A percentile compares a stretch with the other conserved stretches of the same genome.
Conservation (phyloP, 1,140 invertebrate genomes). For the Hypothenemus hampei region DNA sequence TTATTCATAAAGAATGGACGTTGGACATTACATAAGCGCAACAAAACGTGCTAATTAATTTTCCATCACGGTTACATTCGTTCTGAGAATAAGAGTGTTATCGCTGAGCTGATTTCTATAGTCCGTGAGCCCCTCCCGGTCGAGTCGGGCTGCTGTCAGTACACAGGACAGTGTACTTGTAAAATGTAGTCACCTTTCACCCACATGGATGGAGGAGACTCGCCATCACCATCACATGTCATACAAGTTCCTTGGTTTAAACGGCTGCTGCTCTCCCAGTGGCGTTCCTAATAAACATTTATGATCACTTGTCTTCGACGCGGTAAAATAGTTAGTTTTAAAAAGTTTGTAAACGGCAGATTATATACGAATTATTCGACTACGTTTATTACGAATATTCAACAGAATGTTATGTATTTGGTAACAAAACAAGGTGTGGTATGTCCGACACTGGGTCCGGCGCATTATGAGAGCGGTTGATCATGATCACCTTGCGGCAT, state of each 20-base stretch:
- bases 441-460: slow-evolving; percentile 15
- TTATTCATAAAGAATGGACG: too few species aligned
- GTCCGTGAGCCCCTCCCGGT: slow-evolving; percentile 27
- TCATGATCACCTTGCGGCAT: slow-evolving; percentile 30
- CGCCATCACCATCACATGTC: slow-evolving; percentile 30
- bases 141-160: slow-evolving; percentile 24
- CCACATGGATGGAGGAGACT: slow-evolving; percentile 30
- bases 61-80: slow-evolving; percentile 29
- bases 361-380: too few species aligned
- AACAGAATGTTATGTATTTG: neutral
- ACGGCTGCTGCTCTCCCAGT: slow-evolving; percentile 19
- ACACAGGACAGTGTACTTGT: slow-evolving; percentile 26
- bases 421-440: slow-evolving; percentile 15
- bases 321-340: too few species aligned
- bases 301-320: too few species aligned
- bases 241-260: slow-evolving; percentile 28
- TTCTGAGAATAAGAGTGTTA: slow-evolving; percentile 29
- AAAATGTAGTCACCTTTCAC: slow-evolving; percentile 30
- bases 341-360: too few species aligned
- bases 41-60: slow-evolving; percentile 30
- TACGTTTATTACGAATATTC: too few species aligned
- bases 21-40: slow-evolving; percentile 27
- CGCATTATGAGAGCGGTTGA: slow-evolving; percentile 29
- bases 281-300: too few species aligned
- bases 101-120: slow-evolving; percentile 28